These are phyloP conservation scores for Mythimna impura DNA, from an alignment of 2,888 invertebrate genomes.

Conservation along the genomic window DNA sequence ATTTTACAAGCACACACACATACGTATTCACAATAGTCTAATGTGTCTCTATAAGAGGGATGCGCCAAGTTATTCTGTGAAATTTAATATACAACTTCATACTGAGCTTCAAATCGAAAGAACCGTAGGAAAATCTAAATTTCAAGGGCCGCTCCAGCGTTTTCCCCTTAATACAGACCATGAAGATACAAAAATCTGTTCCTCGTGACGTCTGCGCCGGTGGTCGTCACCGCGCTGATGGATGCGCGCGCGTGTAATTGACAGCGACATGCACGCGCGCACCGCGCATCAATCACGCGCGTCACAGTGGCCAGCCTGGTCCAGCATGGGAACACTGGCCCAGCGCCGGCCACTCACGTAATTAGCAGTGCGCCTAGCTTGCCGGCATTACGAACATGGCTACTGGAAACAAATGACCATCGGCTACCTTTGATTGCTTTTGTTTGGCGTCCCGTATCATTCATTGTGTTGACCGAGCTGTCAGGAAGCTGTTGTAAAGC, in stretches of 20 bases:
- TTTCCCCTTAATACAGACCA: background rate
- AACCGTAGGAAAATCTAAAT: background rate
- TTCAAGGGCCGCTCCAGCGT: too few species aligned
- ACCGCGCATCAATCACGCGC: constrained; percentile 64
- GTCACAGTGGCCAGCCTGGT: constrained; percentile 32
- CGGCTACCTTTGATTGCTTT: background rate
- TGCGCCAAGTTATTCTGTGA: background rate
- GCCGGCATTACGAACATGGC: constrained; percentile 1
- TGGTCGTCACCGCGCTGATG: constrained; percentile 66
- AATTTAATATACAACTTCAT: background rate
- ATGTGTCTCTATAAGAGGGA: too few species aligned
- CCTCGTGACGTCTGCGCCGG: constrained; percentile 38
- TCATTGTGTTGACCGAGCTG: background rate
- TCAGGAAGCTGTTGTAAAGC: background rate
- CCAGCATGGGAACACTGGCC: constrained; percentile 36
- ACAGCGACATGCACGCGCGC: constrained; percentile 69
- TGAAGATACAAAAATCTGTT: constrained; percentile 37
- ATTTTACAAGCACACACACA: too few species aligned
- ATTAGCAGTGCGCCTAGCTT: constrained; percentile 39
- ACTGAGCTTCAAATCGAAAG: background rate
- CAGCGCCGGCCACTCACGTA: constrained; percentile 35
- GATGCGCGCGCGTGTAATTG: constrained; percentile 76
- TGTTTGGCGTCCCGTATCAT: background rate
- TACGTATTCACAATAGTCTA: too few species aligned
- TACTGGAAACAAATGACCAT: background rate